Evolutionary conservation across 2,888 invertebrate genomes (phyloP).

Genomic region (Dinocampus coccinellae): DNA sequence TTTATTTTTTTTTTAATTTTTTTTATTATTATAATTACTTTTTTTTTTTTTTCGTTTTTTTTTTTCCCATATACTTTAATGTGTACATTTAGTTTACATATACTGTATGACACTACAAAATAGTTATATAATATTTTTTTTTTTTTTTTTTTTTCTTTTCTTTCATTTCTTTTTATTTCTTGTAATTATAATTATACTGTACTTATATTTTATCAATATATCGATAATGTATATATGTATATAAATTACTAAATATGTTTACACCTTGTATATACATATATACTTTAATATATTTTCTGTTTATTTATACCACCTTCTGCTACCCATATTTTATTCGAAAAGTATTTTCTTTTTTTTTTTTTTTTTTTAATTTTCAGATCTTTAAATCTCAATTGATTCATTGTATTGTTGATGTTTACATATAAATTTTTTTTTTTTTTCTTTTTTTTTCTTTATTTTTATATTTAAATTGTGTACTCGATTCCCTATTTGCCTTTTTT

Average conservation of each 20-base stretch:
- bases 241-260: slow-evolving; percentile 70
- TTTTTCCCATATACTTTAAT: slow-evolving; percentile 43
- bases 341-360: slow-evolving; percentile 22
- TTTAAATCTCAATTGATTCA: no score
- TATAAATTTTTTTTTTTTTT: slow-evolving; percentile 23
- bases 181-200: slow-evolving; percentile 49
- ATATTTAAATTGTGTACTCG: background rate
- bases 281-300: slow-evolving; percentile 54
- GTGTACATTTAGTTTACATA: slow-evolving; percentile 67
- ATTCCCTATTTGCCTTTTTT: background rate
- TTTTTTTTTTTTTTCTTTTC: no score
- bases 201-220: slow-evolving; percentile 54
- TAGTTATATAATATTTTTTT: slow-evolving; percentile 60
- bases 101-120: slow-evolving; percentile 68
- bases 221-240: slow-evolving; percentile 70
- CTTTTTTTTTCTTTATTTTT: background rate
- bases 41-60: no score
- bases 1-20: slow-evolving; percentile 25
- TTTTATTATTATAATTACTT: no score
- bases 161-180: no score
- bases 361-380: background rate
- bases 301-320: slow-evolving; percentile 31
- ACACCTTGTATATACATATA: slow-evolving; percentile 70
- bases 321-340: slow-evolving; percentile 16
- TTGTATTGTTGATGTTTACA: no score